Percentiles rank a stretch among this genome's conserved stretches.
Conservation (phyloP, 2,888 invertebrate species). For the Perizoma flavofasciatum region DNA sequence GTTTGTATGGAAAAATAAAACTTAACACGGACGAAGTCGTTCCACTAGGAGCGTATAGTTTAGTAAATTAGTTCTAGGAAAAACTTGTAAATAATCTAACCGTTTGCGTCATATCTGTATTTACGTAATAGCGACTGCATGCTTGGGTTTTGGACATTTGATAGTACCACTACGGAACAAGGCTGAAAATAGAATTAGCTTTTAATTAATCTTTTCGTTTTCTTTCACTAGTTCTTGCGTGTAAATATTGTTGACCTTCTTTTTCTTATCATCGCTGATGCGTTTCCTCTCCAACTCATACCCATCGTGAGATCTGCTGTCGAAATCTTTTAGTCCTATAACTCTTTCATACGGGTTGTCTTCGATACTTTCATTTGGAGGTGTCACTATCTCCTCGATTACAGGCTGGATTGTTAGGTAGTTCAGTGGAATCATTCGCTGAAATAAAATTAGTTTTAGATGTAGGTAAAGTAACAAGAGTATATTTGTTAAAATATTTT, state of each 20-base stretch:
- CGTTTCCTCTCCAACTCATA: constrained; percentile 41
- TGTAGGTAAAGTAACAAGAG: too few relatives aligned
- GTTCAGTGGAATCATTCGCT: constrained; percentile 57
- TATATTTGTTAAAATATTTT: too few relatives aligned
- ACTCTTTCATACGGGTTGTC: constrained; percentile 46
- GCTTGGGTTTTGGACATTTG: constrained; percentile 64
- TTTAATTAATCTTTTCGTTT: constrained; percentile 7
- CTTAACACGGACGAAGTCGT: background rate
- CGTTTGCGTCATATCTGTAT: constrained; percentile 73
- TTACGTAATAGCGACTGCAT: constrained; percentile 71
- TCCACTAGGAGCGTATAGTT: too few relatives aligned
- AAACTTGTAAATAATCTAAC: constrained; percentile 46
- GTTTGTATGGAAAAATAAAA: constrained; percentile 1
- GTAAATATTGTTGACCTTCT: constrained; percentile 45
- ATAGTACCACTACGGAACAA: constrained; percentile 69
- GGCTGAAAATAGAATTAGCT: constrained; percentile 54
- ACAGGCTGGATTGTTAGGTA: constrained; percentile 44
- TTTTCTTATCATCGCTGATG: constrained; percentile 33
- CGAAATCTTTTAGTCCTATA: constrained; percentile 41
- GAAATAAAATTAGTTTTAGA: constrained; percentile 30
- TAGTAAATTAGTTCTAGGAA: too few relatives aligned
- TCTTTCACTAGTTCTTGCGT: too few relatives aligned
- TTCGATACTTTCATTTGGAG: constrained; percentile 37
- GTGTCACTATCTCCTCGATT: constrained; percentile 35
- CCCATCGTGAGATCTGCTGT: constrained; percentile 43